Conservation (phyloP, 1,140 invertebrate genomes). For the Dolichoris vasculosae region DNA sequence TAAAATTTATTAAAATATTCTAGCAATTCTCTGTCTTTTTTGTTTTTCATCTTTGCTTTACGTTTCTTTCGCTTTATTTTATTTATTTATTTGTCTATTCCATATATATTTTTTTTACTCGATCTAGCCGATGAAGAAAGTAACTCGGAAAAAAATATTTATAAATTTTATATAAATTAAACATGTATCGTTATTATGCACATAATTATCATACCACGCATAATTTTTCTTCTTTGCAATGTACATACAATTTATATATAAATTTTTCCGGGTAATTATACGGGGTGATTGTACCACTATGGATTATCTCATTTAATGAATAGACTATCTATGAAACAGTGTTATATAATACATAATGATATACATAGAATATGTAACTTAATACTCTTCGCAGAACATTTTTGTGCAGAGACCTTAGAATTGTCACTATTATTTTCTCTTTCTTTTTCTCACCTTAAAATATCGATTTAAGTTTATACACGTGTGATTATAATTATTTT, state of each 20-base stretch:
- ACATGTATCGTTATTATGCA: not conserved
- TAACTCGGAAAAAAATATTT: slow-evolving; percentile 25
- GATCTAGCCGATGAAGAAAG: not conserved
- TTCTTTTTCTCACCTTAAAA: not conserved
- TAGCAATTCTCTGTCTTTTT: slow-evolving; percentile 40
- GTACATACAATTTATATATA: slow-evolving; percentile 34
- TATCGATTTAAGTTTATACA: not conserved
- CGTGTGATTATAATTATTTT: not conserved
- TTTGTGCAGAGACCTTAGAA: slow-evolving; percentile 45
- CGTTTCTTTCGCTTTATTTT: not conserved
- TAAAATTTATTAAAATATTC: slow-evolving; percentile 60
- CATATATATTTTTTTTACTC: slow-evolving; percentile 9
- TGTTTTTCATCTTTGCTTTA: slow-evolving; percentile 39
- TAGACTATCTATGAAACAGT: slow-evolving; percentile 44
- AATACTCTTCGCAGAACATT: slow-evolving; percentile 50
- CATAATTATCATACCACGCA: not conserved
- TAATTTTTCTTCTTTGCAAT: slow-evolving; percentile 53
- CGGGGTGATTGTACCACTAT: not conserved
- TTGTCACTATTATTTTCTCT: slow-evolving; percentile 12
- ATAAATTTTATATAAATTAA: slow-evolving; percentile 35
- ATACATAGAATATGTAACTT: slow-evolving; percentile 30
- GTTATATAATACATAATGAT: slow-evolving; percentile 39
- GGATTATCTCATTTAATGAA: slow-evolving; percentile 24
- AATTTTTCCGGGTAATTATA: not conserved
- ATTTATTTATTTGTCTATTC: not conserved